Evolutionary conservation across 1,140 invertebrate species (phyloP).

Genomic region (Myzus persicae): DNA sequence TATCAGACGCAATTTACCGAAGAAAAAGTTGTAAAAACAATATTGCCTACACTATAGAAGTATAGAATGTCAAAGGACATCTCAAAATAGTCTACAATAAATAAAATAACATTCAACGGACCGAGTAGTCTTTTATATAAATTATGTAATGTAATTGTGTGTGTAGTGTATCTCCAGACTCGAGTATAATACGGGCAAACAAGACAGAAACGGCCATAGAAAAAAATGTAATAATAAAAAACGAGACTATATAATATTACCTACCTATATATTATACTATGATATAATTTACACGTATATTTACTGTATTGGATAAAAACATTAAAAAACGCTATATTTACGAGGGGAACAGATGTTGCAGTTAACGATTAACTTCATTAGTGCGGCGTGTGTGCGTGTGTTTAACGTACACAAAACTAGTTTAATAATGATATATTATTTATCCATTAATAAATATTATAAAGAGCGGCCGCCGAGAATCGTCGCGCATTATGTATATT

Average conservation of each 20-base stretch:
- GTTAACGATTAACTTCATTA: slow-evolving; percentile 42
- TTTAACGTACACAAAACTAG: slow-evolving; percentile 16
- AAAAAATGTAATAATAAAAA: not conserved
- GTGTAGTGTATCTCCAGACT: not conserved
- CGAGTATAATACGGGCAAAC: not conserved
- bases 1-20: not conserved
- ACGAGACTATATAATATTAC: not conserved
- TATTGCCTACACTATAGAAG: not conserved
- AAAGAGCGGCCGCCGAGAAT: not conserved
- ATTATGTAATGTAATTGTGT: not conserved
- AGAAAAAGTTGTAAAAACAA: not conserved
- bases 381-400: not conserved
- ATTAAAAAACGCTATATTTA: not conserved
- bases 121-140: not conserved
- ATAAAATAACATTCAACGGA: not conserved
- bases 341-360: not conserved
- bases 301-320: not conserved
- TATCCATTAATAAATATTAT: not conserved
- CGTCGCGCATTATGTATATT: not conserved
- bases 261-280: not conserved
- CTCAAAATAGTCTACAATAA: not conserved
- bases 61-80: not conserved
- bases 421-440: slow-evolving; percentile 40
- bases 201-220: not conserved
- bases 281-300: slow-evolving; percentile 20